Evolutionary conservation across 2,797 vertebrate genomes (phyloP), one percentile per base, ranked within the genome.

Genomic region (Gallirallus australis): DNA sequence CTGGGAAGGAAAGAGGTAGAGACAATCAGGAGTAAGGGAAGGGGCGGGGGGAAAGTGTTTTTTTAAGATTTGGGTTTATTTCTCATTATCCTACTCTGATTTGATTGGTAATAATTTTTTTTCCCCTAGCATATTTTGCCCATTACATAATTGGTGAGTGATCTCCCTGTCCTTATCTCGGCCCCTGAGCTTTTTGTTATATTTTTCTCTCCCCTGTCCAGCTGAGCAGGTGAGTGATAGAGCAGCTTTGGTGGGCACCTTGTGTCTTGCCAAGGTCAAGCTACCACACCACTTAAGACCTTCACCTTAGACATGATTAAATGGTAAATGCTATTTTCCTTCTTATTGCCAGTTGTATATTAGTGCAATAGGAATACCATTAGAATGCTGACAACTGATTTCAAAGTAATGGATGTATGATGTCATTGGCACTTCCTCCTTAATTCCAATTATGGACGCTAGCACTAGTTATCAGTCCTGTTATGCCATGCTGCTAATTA

Each of bases 291-390:
- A 31, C 15, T 65, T 78, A 11, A 87, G 15, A 71, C 27, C 12
- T 57, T 45, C 13, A 24, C 15, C 16, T 69, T 16, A 47, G 50
- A 75, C 4, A 24, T 1, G 9, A 16, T 33, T 48, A 47, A 61
- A 80, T 4, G 6, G 4, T 3, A 79, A 69, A 76, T 6, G 15
- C 2, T 69, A 9, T 39, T 57, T 71, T 68, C 25, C 17, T 33
- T 81, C 30, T 39, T 24, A 59, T 2, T 47, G 33, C 3, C 12
- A 11, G 8, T 56, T 79, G 35, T 30, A 24, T 0, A 0, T 3
- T 42, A 23, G 23, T 27, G 17, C 30, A 56, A 20, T 1, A n/a
- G 16, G 11, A 66, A 52, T 28, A 19, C 10, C 48, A 48, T 25
- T 12, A 63, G 16, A 42, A 23, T 0, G 1, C 11, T 2, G 12